A percentile compares a stretch with the other conserved stretches of the same genome.
phyloP scores from a whole-genome alignment of 1,140 invertebrate genomes.

The Drosophila parvula region DNA sequence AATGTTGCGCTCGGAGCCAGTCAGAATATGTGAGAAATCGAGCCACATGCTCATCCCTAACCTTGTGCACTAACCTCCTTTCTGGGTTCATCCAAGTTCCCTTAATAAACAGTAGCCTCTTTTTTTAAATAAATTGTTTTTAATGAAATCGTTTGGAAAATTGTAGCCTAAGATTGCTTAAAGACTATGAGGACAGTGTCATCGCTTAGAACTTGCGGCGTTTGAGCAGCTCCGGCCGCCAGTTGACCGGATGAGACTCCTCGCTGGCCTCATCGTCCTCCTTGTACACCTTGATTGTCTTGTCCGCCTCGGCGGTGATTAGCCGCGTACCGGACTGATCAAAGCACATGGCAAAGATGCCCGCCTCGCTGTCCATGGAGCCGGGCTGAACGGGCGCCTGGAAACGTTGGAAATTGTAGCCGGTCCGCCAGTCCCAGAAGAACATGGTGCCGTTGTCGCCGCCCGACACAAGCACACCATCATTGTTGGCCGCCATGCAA shows the following conservation, averaged over 20 bases:
- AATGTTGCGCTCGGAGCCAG: too few relatives aligned
- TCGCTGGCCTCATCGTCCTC: slow-evolving; percentile 98
- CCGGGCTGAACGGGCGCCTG: slow-evolving; percentile 98
- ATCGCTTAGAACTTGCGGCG: slow-evolving; percentile 90
- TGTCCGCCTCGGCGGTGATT: slow-evolving; percentile 99
- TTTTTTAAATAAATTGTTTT: slow-evolving; percentile 10
- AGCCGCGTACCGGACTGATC: slow-evolving; percentile 97
- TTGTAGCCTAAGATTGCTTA: slow-evolving; percentile 9
- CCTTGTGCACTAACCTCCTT: too few relatives aligned
- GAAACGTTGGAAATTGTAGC: slow-evolving; percentile 97
- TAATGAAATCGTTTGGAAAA: slow-evolving; percentile 26
- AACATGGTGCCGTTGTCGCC: slow-evolving; percentile 99
- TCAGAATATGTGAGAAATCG: too few relatives aligned
- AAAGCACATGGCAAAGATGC: slow-evolving; percentile 97
- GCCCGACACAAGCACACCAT: slow-evolving; percentile 98
- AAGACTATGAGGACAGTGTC: slow-evolving; percentile 6
- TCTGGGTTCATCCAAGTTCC: background rate
- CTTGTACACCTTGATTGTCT: slow-evolving; percentile 99
- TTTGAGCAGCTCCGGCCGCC: slow-evolving; percentile 97
- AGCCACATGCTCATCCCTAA: background rate
- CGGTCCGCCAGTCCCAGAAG: slow-evolving; percentile 99
- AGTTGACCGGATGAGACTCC: slow-evolving; percentile 98
- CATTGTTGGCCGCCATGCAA: slow-evolving; percentile 96
- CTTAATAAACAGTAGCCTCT: background rate
- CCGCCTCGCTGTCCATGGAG: slow-evolving; percentile 99